A percentile compares a stretch with the other conserved stretches of the same genome.
These are phyloP conservation scores for Thera obeliscata DNA, from an alignment of 2,888 invertebrate genomes.

Conservation along the genomic window DNA sequence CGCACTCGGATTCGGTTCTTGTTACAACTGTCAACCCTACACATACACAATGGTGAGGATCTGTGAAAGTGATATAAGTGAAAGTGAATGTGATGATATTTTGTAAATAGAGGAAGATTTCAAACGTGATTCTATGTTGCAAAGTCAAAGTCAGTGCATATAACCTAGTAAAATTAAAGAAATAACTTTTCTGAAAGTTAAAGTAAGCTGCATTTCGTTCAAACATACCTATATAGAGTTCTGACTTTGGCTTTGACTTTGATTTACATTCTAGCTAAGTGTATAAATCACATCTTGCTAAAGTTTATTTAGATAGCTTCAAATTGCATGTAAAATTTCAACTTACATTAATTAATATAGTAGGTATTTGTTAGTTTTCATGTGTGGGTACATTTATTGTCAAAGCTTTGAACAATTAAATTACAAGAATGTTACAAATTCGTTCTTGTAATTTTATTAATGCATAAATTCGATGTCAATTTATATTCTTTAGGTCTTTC, in stretches of 20 bases:
- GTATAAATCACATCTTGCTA: not conserved
- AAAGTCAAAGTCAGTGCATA: not conserved
- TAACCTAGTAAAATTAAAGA: not conserved
- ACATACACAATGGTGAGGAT: conserved; percentile 76
- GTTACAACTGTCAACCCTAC: conserved; percentile 74
- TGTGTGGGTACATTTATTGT: too few species aligned
- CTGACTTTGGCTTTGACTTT: not conserved
- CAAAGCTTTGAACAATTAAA: too few species aligned
- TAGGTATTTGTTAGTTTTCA: too few species aligned
- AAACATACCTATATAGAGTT: not conserved
- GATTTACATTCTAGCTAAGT: not conserved
- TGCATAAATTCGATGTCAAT: too few species aligned
- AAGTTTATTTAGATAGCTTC: not conserved
- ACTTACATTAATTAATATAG: too few species aligned
- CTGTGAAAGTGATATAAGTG: conserved; percentile 41
- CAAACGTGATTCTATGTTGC: not conserved
- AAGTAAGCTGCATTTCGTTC: too few species aligned
- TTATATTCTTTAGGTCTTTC: not conserved
- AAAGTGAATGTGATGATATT: conserved; percentile 47
- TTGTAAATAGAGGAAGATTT: not conserved
- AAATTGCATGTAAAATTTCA: not conserved
- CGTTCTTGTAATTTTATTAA: not conserved
- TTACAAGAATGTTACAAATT: not conserved
- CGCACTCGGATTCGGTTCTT: conserved; percentile 83
- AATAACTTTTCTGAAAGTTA: too few species aligned